Evolutionary conservation across 2,888 invertebrate genomes (phyloP).

Genomic region (Trissonchulus latispiculum): DNA sequence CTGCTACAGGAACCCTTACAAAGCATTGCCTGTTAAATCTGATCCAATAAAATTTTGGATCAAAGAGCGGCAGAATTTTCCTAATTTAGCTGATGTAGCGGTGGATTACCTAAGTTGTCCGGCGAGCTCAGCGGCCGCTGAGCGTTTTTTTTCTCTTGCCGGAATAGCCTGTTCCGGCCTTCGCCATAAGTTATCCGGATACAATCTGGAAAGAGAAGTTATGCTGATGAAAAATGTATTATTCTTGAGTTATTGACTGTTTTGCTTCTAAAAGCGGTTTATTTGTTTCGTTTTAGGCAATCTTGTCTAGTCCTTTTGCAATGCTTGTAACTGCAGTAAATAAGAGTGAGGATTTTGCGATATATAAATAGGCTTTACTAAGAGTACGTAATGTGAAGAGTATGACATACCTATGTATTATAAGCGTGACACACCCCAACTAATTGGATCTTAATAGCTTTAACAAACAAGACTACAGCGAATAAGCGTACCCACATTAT

Average conservation of each 20-base stretch:
- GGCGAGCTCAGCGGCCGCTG: not conserved
- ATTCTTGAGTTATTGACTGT: not conserved
- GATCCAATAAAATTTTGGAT: not conserved
- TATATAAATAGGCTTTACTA: no score
- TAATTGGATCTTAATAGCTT: no score
- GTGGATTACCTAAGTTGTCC: not conserved
- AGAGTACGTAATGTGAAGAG: no score
- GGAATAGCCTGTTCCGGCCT: not conserved
- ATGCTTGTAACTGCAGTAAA: no score
- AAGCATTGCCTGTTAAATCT: not conserved
- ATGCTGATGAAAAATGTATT: not conserved
- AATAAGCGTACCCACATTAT: no score
- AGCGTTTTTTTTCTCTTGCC: not conserved
- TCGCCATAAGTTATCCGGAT: not conserved
- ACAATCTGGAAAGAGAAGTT: not conserved
- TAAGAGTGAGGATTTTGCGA: no score
- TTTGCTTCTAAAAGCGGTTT: no score
- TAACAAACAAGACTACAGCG: no score
- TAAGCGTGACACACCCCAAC: no score
- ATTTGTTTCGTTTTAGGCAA: not conserved
- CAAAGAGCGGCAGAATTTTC: not conserved
- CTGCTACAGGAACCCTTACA: not conserved
- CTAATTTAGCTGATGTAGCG: not conserved
- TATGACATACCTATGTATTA: no score
- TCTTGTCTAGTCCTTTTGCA: no score